A percentile compares a stretch with the other conserved stretches of the same genome.
These are phyloP conservation scores for Ahaetulla prasina DNA, from an alignment of 2,113 vertebrate species.

Conservation along the genomic window DNA sequence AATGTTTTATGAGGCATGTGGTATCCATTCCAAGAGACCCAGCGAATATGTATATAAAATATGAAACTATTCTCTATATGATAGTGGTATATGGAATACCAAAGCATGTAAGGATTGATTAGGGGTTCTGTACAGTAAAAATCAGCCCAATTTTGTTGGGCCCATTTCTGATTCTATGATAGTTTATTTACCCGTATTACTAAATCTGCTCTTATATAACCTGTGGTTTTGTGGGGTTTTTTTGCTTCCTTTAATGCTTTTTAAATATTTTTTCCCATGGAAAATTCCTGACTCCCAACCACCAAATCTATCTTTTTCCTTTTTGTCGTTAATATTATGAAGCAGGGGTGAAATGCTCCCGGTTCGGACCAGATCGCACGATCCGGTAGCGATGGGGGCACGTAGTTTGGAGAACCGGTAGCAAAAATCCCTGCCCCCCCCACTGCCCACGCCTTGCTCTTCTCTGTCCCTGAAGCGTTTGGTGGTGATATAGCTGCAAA, in stretches of 20 bases:
- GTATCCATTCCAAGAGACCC: neutral
- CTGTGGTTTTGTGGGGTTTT: neutral
- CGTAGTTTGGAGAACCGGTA: too few species aligned
- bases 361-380: too few species aligned
- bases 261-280: neutral
- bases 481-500: too few species aligned
- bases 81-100: neutral
- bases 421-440: too few species aligned
- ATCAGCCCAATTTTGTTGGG: neutral
- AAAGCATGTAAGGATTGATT: neutral
- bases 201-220: neutral
- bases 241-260: neutral
- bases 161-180: neutral
- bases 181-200: neutral
- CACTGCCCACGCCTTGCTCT: too few species aligned
- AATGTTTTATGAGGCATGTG: neutral
- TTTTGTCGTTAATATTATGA: neutral
- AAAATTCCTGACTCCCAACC: neutral
- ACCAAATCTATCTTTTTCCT: neutral
- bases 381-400: too few species aligned
- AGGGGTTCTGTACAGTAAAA: accelerated
- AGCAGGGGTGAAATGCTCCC: too few species aligned
- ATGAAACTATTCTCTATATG: neutral
- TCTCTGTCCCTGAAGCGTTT: too few species aligned
- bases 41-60: neutral